Percentiles rank a stretch among this genome's conserved stretches.
Evolutionary conservation across 2,888 invertebrate genomes (phyloP).

Genomic region (Leptinotarsa peninsularis): DNA sequence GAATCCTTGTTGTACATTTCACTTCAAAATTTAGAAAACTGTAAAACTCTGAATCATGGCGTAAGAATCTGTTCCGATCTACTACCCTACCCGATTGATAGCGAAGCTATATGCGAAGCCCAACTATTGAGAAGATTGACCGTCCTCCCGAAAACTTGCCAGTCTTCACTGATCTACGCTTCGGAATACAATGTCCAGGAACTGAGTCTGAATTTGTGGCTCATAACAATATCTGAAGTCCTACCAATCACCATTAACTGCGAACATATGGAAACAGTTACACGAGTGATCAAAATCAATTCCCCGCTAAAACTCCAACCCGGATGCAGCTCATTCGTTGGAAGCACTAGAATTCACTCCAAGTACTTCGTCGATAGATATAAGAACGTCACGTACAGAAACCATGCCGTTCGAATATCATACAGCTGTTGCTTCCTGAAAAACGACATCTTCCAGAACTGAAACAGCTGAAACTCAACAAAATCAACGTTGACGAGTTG

Average conservation of each 20-base stretch:
- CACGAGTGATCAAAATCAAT: neutral
- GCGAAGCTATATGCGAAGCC: conserved; percentile 24
- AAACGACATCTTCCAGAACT: conserved; percentile 15
- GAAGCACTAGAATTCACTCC: neutral
- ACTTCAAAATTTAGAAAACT: conserved; percentile 24
- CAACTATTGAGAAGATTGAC: conserved; percentile 17
- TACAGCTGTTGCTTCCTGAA: neutral
- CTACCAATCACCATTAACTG: neutral
- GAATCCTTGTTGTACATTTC: conserved; percentile 30
- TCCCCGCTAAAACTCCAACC: neutral
- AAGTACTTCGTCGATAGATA: neutral
- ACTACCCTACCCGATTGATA: conserved; percentile 35
- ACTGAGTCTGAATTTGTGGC: neutral
- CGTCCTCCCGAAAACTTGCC: neutral
- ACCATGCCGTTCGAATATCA: neutral
- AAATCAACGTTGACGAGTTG: conserved; percentile 9
- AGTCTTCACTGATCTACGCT: neutral
- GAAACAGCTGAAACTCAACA: conserved; percentile 22
- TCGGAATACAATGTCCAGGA: neutral
- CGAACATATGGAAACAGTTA: neutral
- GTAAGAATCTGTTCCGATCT: conserved; percentile 32
- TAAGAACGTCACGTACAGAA: neutral
- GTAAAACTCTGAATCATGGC: conserved; percentile 19
- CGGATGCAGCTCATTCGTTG: neutral
- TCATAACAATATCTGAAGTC: neutral